Conservation (phyloP, 2,888 invertebrate species). For the Lutraria lutraria region DNA sequence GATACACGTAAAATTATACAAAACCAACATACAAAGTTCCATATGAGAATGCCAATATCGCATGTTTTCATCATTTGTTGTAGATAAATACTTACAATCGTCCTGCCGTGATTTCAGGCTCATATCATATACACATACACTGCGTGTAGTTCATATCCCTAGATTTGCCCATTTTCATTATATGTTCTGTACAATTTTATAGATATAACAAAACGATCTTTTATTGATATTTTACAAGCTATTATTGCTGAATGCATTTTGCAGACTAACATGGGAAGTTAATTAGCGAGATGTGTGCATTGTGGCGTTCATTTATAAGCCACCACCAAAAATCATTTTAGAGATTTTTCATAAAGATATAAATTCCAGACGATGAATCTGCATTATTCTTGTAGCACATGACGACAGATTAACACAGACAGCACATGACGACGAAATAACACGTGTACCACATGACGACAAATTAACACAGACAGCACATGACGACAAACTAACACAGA, state of each 20-base stretch:
- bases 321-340: too few relatives aligned
- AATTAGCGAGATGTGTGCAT: too few relatives aligned
- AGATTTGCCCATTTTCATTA: background rate
- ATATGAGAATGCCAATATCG: background rate
- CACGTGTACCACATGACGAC: too few relatives aligned
- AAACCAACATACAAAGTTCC: background rate
- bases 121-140: background rate
- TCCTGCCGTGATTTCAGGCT: background rate
- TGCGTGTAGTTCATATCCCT: background rate
- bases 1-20: background rate
- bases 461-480: too few relatives aligned
- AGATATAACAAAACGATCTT: background rate
- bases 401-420: too few relatives aligned
- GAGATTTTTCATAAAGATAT: too few relatives aligned
- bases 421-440: too few relatives aligned
- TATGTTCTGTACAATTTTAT: background rate
- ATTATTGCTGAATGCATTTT: background rate
- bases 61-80: background rate
- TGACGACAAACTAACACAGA: too few relatives aligned
- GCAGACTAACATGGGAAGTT: background rate
- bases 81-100: background rate
- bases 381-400: too few relatives aligned
- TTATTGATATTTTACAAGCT: too few relatives aligned
- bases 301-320: too few relatives aligned
- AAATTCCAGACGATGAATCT: too few relatives aligned